Percentiles rank a stretch among this genome's conserved stretches.
These are phyloP conservation scores for Xanthia icteritia DNA, from an alignment of 2,888 invertebrate genomes.

Conservation along the genomic window DNA sequence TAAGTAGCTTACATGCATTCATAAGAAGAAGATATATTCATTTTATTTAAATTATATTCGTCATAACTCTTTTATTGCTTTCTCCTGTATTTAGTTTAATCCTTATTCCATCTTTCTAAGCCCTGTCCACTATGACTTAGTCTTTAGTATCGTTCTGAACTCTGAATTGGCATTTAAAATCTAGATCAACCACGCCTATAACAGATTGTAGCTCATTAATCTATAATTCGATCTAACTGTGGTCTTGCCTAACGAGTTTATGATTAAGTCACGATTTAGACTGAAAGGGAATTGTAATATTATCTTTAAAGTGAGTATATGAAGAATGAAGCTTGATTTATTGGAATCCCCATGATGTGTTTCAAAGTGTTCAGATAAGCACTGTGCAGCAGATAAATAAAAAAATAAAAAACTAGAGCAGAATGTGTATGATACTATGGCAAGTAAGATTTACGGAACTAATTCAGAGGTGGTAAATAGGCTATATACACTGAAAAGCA, in stretches of 20 bases:
- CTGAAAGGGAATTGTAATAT: slow-evolving; percentile 7
- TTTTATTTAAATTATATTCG: not conserved
- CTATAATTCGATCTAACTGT: slow-evolving; percentile 41
- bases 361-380: not conserved
- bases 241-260: slow-evolving; percentile 52
- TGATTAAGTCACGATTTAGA: slow-evolving; percentile 24
- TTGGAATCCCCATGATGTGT: not conserved
- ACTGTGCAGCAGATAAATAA: not conserved
- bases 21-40: too few relatives aligned
- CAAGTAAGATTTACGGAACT: not conserved
- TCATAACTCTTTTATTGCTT: not conserved
- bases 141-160: slow-evolving; percentile 13
- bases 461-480: not conserved
- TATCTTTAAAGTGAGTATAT: not conserved
- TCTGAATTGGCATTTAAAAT: slow-evolving; percentile 56
- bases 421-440: not conserved
- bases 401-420: not conserved
- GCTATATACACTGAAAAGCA: too few relatives aligned
- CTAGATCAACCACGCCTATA: slow-evolving; percentile 57
- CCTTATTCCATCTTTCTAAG: too few relatives aligned
- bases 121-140: not conserved
- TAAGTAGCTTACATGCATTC: not conserved
- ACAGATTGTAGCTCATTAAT: slow-evolving; percentile 45
- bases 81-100: not conserved
- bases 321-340: not conserved